A percentile compares a stretch with the other conserved stretches of the same genome.
These are phyloP conservation scores for Dipodomys stephensi DNA, from an alignment of 2,113 vertebrate species.

Conservation along the genomic window DNA sequence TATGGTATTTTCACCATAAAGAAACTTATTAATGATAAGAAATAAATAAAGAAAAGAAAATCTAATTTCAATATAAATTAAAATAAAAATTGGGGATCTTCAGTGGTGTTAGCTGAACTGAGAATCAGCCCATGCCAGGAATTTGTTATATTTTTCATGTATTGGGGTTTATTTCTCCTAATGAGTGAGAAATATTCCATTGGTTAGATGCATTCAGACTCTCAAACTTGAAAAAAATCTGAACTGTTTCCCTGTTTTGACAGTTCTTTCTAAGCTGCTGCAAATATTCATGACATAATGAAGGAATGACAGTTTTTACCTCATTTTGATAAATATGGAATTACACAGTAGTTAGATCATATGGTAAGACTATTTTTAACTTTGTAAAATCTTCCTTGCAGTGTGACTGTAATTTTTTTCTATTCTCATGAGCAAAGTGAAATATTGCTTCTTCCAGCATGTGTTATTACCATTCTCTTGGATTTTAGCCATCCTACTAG, in stretches of 20 bases:
- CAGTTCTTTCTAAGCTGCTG: neutral
- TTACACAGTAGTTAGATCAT: neutral
- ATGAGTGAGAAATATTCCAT: too few species aligned
- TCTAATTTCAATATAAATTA: neutral
- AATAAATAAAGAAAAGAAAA: neutral
- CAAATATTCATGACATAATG: neutral
- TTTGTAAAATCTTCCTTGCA: neutral
- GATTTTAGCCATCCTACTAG: too few species aligned
- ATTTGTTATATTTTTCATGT: neutral
- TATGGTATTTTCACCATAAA: too few species aligned
- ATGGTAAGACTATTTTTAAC: neutral
- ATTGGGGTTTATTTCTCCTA: too few species aligned
- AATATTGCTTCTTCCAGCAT: too few species aligned
- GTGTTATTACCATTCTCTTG: too few species aligned
- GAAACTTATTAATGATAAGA: too few species aligned
- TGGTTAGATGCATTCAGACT: too few species aligned
- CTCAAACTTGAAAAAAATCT: too few species aligned
- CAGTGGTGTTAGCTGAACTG: neutral
- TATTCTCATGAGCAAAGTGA: neutral
- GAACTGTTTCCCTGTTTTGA: too few species aligned
- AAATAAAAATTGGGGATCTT: neutral
- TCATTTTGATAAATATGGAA: neutral
- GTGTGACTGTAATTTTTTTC: neutral
- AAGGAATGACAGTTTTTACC: neutral
- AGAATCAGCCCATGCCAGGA: neutral